phyloP scores from a whole-genome alignment of 2,113 vertebrate species.

The Trochalopteron elliotii region DNA sequence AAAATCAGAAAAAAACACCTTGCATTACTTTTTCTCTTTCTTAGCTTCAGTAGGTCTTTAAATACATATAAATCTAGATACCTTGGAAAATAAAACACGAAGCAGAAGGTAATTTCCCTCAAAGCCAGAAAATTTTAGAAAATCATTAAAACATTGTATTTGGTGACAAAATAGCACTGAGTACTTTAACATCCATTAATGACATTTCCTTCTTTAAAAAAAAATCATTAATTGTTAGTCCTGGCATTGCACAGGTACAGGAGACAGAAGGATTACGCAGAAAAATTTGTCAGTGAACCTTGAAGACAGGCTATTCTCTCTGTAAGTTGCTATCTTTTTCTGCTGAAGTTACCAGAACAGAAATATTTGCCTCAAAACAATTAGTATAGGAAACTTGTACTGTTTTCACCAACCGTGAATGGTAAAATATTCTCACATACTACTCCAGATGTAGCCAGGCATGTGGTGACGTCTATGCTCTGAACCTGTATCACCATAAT shows the following conservation, averaged over 20 bases:
- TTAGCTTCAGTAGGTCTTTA: not conserved
- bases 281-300: not conserved
- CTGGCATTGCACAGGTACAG: not conserved
- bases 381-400: not conserved
- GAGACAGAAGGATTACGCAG: not conserved
- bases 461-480: fast-evolving
- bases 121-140: not conserved
- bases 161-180: not conserved
- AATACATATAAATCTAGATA: not conserved
- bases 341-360: not conserved
- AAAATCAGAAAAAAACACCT: not conserved
- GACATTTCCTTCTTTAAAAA: not conserved
- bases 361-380: not conserved
- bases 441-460: not conserved
- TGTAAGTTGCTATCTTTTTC: not conserved
- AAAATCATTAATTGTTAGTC: not conserved
- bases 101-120: not conserved
- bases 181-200: not conserved
- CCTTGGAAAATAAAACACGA: not conserved
- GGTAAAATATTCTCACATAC: not conserved
- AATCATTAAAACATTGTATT: not conserved
- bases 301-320: not conserved
- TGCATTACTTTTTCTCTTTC: not conserved
- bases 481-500: not conserved
- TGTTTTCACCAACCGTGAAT: not conserved